phyloP scores from a whole-genome alignment of 2,797 vertebrate species.

The Hydrocynus forskahlii region DNA sequence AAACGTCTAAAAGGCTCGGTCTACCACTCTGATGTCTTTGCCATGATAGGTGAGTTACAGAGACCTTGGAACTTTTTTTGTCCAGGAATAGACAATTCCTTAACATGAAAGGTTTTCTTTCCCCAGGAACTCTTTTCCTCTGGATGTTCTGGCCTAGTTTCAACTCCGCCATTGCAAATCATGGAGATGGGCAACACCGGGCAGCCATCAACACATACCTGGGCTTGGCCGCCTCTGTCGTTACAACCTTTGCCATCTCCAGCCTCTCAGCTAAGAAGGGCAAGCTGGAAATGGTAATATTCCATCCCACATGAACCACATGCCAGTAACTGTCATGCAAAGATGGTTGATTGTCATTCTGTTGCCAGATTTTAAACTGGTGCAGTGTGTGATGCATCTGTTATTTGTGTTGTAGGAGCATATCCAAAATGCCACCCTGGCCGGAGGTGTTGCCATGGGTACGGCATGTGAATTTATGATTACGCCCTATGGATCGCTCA shows the following conservation, averaged over 20 bases:
- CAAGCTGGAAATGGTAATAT: constrained; percentile 93
- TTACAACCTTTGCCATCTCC: constrained; percentile 88
- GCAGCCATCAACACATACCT: constrained; percentile 93
- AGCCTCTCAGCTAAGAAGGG: constrained; percentile 87
- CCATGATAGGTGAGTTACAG: constrained; percentile 91
- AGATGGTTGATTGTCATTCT: not conserved
- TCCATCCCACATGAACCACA: not conserved
- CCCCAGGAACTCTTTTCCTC: constrained; percentile 89
- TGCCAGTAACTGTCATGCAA: not conserved
- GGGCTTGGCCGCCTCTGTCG: constrained; percentile 84
- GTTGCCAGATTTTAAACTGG: not conserved
- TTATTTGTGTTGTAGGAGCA: constrained; percentile 82
- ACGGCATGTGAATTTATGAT: constrained; percentile 94
- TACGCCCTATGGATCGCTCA: constrained; percentile 87
- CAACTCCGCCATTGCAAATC: constrained; percentile 88
- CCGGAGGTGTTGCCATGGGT: constrained; percentile 92
- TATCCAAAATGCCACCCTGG: constrained; percentile 93
- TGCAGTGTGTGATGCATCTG: not conserved
- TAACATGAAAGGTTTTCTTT: not conserved
- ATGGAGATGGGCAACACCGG: constrained; percentile 91
- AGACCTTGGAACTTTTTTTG: not conserved
- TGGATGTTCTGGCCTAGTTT: constrained; percentile 99
- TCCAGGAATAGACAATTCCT: not conserved
- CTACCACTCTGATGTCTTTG: constrained; percentile 92
- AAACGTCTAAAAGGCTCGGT: constrained; percentile 82